Percentiles rank a stretch among this genome's conserved stretches.
Conservation (phyloP, 2,888 invertebrate genomes). For the Cyclophora punctaria region DNA sequence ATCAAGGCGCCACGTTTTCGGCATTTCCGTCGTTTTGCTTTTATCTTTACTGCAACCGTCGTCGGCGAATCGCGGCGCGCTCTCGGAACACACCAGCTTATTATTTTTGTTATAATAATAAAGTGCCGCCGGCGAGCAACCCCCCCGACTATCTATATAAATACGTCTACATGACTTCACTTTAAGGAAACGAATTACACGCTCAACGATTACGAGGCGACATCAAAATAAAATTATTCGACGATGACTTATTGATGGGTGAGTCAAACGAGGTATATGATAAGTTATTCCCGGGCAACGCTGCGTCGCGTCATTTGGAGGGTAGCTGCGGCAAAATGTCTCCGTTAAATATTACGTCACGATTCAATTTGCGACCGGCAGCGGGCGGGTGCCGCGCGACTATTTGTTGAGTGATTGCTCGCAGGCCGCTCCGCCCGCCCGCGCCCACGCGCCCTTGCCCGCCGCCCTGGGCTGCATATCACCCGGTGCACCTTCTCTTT, state of each 20-base stretch:
- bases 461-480: background rate
- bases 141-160: slow-evolving; percentile 8
- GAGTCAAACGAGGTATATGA: slow-evolving; percentile 45
- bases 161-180: slow-evolving; percentile 23
- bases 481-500: background rate
- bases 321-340: slow-evolving; percentile 32
- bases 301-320: slow-evolving; percentile 36
- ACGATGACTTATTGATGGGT: slow-evolving; percentile 40
- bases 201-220: slow-evolving; percentile 26
- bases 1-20: slow-evolving; percentile 7
- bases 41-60: slow-evolving; percentile 9
- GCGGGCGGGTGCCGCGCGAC: slow-evolving; percentile 21
- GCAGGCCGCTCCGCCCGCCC: slow-evolving; percentile 5
- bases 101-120: slow-evolving; percentile 9
- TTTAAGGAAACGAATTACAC: slow-evolving; percentile 29
- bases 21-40: slow-evolving; percentile 10
- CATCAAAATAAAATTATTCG: slow-evolving; percentile 41
- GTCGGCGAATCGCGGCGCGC: background rate
- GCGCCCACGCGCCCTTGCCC: slow-evolving; percentile 7
- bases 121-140: slow-evolving; percentile 3
- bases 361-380: slow-evolving; percentile 39
- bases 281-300: slow-evolving; percentile 39
- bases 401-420: slow-evolving; percentile 20
- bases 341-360: slow-evolving; percentile 42
- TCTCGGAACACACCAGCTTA: slow-evolving; percentile 8